A percentile compares a stretch with the other conserved stretches of the same genome.
Evolutionary conservation across 2,113 vertebrate genomes (phyloP).

Genomic region (Oreochromis aureus): DNA sequence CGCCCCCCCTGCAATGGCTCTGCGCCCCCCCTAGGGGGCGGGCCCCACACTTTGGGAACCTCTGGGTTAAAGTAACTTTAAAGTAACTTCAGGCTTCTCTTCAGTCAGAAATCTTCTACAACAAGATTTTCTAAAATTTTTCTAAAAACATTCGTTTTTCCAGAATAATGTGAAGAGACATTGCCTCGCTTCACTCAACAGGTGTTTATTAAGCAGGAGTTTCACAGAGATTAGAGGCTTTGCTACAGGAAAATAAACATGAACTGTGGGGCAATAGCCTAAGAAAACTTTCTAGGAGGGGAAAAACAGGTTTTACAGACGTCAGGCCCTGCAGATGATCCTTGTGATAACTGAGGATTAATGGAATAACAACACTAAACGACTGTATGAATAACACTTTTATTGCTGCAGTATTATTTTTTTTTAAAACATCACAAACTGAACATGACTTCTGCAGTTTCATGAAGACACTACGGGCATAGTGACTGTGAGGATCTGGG

Average conservation of each 20-base stretch:
- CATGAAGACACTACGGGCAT: conserved; percentile 62
- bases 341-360: not conserved
- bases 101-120: not conserved
- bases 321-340: not conserved
- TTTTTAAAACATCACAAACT: not conserved
- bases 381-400: not conserved
- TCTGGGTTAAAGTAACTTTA: not conserved
- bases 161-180: not conserved
- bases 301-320: not conserved
- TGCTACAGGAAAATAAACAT: not conserved
- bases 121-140: not conserved
- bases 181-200: accelerated
- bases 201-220: not conserved
- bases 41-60: no score
- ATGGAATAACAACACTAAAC: not conserved
- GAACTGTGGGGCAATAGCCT: not conserved
- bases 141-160: not conserved
- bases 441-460: not conserved
- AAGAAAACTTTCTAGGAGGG: not conserved
- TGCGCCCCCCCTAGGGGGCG: no score
- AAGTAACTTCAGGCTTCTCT: not conserved
- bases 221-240: not conserved
- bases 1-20: no score
- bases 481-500: conserved; percentile 68
- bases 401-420: conserved; percentile 12